Percentiles rank a stretch among this genome's conserved stretches.
Evolutionary conservation across 2,797 vertebrate species (phyloP).

Genomic region (Sebastes itinus): DNA sequence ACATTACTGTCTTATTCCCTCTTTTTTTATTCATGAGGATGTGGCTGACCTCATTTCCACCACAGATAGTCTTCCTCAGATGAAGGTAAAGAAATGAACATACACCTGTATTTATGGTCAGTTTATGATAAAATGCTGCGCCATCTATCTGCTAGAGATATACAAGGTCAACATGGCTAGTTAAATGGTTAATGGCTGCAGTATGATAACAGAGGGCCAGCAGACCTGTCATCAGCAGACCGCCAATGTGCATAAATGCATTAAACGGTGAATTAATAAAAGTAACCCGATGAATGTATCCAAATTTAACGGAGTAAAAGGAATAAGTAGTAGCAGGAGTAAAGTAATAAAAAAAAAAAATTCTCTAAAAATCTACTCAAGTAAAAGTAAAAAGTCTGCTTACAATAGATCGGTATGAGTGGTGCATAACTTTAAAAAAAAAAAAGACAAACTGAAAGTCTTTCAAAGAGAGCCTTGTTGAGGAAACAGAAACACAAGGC

Average conservation of each 20-base stretch:
- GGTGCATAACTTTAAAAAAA: background rate
- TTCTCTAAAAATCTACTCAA: background rate
- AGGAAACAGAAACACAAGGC: background rate
- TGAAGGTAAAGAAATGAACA: background rate
- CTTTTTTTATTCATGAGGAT: background rate
- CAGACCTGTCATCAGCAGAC: background rate
- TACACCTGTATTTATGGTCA: background rate
- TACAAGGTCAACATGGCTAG: background rate
- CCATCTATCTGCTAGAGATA: background rate
- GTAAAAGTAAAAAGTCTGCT: background rate
- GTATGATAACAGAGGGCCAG: background rate
- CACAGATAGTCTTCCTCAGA: background rate
- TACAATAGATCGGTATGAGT: conserved; percentile 1
- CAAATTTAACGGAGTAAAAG: background rate
- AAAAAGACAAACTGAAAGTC: conserved; percentile 4
- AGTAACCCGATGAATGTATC: background rate
- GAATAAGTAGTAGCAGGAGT: background rate
- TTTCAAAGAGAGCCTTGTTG: background rate
- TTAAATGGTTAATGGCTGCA: background rate
- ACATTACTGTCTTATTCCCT: background rate
- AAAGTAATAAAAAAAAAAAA: background rate
- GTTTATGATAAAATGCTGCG: background rate
- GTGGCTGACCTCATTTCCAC: background rate
- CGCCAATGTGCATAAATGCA: background rate
- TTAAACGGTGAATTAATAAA: background rate